Conservation (phyloP, 1,140 invertebrate species). For the Apis cerana region DNA sequence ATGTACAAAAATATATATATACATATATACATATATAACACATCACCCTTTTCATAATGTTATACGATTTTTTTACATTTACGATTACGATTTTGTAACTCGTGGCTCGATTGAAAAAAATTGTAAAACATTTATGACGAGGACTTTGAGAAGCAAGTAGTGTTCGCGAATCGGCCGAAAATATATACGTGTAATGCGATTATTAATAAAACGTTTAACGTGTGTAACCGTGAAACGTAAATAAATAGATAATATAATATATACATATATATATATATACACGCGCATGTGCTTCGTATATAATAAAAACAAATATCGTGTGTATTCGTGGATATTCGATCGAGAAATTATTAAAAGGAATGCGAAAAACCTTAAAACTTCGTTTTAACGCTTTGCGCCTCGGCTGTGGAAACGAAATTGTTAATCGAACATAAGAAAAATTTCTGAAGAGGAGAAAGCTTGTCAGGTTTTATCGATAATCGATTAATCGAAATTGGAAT, state of each 20-base stretch:
- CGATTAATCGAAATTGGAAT: too few relatives aligned
- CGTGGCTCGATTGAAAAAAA: not conserved
- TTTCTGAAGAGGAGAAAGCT: too few relatives aligned
- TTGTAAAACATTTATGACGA: conserved; percentile 27
- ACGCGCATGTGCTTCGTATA: not conserved
- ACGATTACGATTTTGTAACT: not conserved
- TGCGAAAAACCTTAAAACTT: too few relatives aligned
- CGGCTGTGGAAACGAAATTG: not conserved
- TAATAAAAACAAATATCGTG: not conserved
- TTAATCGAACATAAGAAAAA: not conserved
- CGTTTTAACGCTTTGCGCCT: not conserved
- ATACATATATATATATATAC: not conserved
- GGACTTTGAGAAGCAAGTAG: conserved; percentile 67
- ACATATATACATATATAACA: not conserved
- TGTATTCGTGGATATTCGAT: not conserved
- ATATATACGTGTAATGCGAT: conserved; percentile 58
- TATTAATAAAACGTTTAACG: conserved; percentile 43
- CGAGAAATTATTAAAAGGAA: not conserved
- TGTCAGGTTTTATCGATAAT: too few relatives aligned
- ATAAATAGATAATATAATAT: too few relatives aligned
- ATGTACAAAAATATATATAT: conserved; percentile 5
- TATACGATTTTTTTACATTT: not conserved
- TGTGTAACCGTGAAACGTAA: not conserved
- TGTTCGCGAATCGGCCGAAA: conserved; percentile 74
- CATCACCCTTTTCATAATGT: conserved; percentile 17